phyloP scores from a whole-genome alignment of 2,888 invertebrate genomes.

The Macrophya annulata region DNA sequence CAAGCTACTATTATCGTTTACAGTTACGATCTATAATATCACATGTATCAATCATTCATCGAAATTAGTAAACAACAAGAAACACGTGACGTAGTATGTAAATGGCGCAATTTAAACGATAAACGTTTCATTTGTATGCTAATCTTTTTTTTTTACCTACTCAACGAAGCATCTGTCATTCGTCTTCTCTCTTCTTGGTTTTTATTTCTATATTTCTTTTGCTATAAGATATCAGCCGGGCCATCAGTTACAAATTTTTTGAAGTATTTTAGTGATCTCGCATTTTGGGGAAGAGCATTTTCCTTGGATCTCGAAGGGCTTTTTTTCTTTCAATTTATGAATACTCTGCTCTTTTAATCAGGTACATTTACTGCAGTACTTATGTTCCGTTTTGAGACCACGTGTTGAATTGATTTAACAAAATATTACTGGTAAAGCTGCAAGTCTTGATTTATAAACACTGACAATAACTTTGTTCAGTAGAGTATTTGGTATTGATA shows the following conservation, averaged over 20 bases:
- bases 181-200: neutral
- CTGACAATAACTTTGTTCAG: neutral
- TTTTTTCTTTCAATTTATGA: slow-evolving; percentile 2
- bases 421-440: neutral
- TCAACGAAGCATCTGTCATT: neutral
- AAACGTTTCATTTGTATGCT: neutral
- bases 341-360: slow-evolving; percentile 2
- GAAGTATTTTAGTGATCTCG: slow-evolving; percentile 39
- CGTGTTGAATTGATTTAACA: neutral
- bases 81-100: neutral
- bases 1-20: slow-evolving; percentile 33
- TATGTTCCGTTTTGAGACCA: neutral
- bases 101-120: neutral
- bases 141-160: neutral
- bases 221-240: slow-evolving; percentile 51
- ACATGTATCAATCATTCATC: slow-evolving; percentile 39
- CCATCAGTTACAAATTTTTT: slow-evolving; percentile 19
- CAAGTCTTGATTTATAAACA: slow-evolving; percentile 16
- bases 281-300: slow-evolving; percentile 61
- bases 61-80: neutral
- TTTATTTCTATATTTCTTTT: slow-evolving; percentile 29
- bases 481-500: slow-evolving; percentile 7
- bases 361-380: neutral
- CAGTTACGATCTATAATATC: slow-evolving; percentile 18
- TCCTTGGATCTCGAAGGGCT: slow-evolving; percentile 58